These are phyloP conservation scores for Dryocosmus kuriphilus DNA, from an alignment of 2,888 invertebrate species.

Conservation along the genomic window DNA sequence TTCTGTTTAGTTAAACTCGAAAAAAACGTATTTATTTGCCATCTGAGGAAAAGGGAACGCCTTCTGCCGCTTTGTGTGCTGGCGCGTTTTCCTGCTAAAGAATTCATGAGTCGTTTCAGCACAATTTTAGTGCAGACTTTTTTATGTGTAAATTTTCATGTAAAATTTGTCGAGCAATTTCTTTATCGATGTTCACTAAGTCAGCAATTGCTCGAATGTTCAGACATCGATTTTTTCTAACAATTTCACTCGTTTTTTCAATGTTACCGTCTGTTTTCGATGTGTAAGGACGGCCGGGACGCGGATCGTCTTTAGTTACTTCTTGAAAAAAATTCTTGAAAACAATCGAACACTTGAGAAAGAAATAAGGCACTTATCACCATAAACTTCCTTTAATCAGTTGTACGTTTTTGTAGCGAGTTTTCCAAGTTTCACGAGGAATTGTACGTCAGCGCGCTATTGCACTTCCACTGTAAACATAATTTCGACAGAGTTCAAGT, in stretches of 20 bases:
- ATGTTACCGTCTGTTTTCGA: conserved; percentile 44
- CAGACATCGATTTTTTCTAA: conserved; percentile 44
- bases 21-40: too few relatives aligned
- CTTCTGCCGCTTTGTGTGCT: too few relatives aligned
- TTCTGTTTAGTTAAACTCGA: too few relatives aligned
- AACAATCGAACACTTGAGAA: conserved; percentile 53
- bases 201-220: conserved; percentile 50
- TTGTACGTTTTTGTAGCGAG: too few relatives aligned
- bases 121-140: conserved; percentile 45
- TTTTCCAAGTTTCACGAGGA: too few relatives aligned
- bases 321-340: conserved; percentile 50
- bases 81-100: too few relatives aligned
- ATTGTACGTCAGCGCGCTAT: too few relatives aligned
- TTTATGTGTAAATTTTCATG: conserved; percentile 51
- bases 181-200: conserved; percentile 46
- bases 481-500: too few relatives aligned
- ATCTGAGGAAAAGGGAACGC: too few relatives aligned
- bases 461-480: too few relatives aligned
- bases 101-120: too few relatives aligned
- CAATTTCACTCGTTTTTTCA: conserved; percentile 43
- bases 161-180: conserved; percentile 51
- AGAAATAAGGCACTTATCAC: conserved; percentile 48
- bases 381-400: too few relatives aligned
- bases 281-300: conserved; percentile 50
- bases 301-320: conserved; percentile 55